Base-by-base conservation (phyloP, 2,113 vertebrate species). In the Seriola dumerili region DNA sequence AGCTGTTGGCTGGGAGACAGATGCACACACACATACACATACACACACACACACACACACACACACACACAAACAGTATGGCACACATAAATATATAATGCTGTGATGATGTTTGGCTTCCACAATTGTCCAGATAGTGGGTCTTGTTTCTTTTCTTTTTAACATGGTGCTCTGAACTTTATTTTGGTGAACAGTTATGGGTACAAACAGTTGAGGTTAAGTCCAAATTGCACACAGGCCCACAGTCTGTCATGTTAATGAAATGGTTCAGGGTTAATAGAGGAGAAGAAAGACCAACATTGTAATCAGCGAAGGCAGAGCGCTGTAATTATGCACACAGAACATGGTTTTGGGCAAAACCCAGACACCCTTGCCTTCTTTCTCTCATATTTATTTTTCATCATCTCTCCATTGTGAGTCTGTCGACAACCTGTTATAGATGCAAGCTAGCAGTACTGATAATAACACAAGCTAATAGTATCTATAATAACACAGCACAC, bases 201-300 rank as follows among this genome's bases (percentile, higher is more conserved):
- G 44, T 85, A 78, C 84, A 91, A 90, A 85, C 88, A 89, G 80
- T 87, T 84, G 81, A 88, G 85, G 90, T 89, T 88, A 59, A 66
- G 54, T 78, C 88, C 62, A 88, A 85, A 92, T 92, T 94, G 90
- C 85, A 83, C 91, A 87, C 84, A 84, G 79, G 74, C 86, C 83
- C 69, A 34, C 81, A 86, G 78, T 87, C 81, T 93, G 91, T 91
- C 90, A 87, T 80, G 87, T 73, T 94, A 93, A 94, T 94, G 90
- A 92, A 89, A 94, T 8, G 87, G 85, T 93, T 89, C 82, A 77
- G 90, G 88, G 88, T 92, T 92, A 92, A 92, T 91, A 83, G 87
- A 87, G 78, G 79, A 89, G 88, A 90, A 83, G 78, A 76, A 90
- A 91, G 86, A 94, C 86, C 89, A 92, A 92, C 89, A 92, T 85